Percentiles rank a stretch among this genome's conserved stretches.
Conservation (phyloP, 2,797 vertebrate species). For the Falco rusticolus region DNA sequence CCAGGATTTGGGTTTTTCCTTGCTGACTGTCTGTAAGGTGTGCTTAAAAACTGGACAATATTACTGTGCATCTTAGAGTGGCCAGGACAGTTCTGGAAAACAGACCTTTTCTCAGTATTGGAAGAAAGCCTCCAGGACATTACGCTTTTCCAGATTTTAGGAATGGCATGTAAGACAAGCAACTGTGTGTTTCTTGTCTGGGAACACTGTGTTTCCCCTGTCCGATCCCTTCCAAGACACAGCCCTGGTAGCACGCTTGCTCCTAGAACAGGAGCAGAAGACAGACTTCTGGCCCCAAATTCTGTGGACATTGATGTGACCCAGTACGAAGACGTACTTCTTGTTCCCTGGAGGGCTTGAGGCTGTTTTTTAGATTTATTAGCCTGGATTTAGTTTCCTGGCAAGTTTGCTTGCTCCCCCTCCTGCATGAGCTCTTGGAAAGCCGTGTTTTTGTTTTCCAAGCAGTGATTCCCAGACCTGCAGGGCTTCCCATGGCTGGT, state of each 20-base stretch:
- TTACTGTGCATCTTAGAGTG: rapidly evolving
- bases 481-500: not conserved
- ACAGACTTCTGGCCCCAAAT: not conserved
- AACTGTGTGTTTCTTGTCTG: not conserved
- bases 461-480: not conserved
- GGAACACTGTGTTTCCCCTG: not conserved
- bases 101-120: not conserved
- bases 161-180: not conserved
- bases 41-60: not conserved
- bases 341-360: not conserved
- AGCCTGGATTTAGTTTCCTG: not conserved
- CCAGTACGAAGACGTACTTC: not conserved
- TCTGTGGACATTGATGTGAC: not conserved
- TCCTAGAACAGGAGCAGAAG: not conserved
- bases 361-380: not conserved
- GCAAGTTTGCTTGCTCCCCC: not conserved
- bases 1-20: not conserved
- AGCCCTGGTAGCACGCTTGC: not conserved
- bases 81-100: not conserved
- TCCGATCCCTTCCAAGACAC: not conserved
- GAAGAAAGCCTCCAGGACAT: not conserved
- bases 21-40: not conserved
- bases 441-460: not conserved
- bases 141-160: not conserved
- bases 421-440: not conserved